A percentile compares a stretch with the other conserved stretches of the same genome.
These are phyloP conservation scores for Temnothorax curvispinosus DNA, from an alignment of 1,140 invertebrate genomes.

Conservation along the genomic window DNA sequence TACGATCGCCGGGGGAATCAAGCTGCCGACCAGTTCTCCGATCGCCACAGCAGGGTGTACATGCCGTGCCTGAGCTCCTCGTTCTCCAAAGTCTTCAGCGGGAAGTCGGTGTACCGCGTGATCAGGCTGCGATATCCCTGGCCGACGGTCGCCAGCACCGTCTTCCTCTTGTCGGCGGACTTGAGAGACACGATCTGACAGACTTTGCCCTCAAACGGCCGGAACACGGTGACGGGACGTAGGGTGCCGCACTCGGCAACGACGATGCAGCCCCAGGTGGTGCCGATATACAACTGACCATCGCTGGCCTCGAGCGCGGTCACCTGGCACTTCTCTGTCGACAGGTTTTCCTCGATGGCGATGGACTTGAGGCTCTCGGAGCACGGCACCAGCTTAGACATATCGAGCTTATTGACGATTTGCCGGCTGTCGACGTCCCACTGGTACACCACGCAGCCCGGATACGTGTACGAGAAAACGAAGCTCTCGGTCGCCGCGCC, in stretches of 20 bases:
- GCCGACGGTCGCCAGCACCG: constrained; percentile 92
- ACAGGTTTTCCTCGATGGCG: constrained; percentile 95
- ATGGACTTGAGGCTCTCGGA: constrained; percentile 97
- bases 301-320: constrained; percentile 91
- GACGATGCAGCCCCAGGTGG: constrained; percentile 96
- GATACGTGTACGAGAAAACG: constrained; percentile 92
- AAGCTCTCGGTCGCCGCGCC: constrained; percentile 83
- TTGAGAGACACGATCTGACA: constrained; percentile 83
- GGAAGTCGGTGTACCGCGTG: constrained; percentile 89
- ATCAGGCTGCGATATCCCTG: constrained; percentile 93
- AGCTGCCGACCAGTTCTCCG: constrained; percentile 90
- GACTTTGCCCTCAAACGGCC: constrained; percentile 95
- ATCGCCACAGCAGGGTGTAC: constrained; percentile 90
- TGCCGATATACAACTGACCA: constrained; percentile 93
- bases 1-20: constrained; percentile 74
- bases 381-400: constrained; percentile 96
- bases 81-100: constrained; percentile 81
- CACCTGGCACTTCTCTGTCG: constrained; percentile 92
- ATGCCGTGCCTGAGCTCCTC: constrained; percentile 87
- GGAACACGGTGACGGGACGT: constrained; percentile 94
- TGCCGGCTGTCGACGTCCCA: constrained; percentile 90
- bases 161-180: constrained; percentile 83
- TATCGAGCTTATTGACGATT: constrained; percentile 94
- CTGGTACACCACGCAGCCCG: constrained; percentile 93
- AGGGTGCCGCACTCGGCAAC: constrained; percentile 93